A percentile compares a stretch with the other conserved stretches of the same genome.
phyloP scores from a whole-genome alignment of 2,113 vertebrate species.

The Rafetus swinhoei region DNA sequence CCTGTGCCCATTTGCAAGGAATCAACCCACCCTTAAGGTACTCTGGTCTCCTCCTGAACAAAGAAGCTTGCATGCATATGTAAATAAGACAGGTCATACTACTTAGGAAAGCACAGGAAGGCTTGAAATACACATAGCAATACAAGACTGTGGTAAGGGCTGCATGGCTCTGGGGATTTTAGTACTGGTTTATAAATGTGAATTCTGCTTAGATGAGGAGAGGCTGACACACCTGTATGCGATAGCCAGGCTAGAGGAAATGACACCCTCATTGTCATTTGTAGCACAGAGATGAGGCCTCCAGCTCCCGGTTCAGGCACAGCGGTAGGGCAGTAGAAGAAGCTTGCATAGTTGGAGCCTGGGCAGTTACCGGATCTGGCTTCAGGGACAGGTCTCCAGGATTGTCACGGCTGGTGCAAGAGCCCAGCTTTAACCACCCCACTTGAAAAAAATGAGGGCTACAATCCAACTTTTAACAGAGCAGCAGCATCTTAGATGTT shows the following conservation, averaged over 20 bases:
- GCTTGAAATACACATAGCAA: not conserved
- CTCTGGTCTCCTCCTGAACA: not conserved
- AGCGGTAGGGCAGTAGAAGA: not conserved
- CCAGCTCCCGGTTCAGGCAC: not conserved
- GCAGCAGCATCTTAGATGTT: not conserved
- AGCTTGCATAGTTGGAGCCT: accelerated
- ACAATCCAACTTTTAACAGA: not conserved
- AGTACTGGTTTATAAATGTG: not conserved
- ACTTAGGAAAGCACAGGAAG: not conserved
- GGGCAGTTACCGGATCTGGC: not conserved
- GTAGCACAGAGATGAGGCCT: not conserved
- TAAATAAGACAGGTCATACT: not conserved
- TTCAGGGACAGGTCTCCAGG: too few relatives aligned
- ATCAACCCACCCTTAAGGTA: not conserved
- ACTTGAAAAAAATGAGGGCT: not conserved
- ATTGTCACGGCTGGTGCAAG: not conserved
- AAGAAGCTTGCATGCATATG: not conserved
- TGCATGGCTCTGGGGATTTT: not conserved
- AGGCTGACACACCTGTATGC: not conserved
- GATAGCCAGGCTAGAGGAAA: not conserved
- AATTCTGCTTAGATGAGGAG: not conserved
- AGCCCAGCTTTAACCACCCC: not conserved
- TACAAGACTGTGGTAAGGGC: not conserved
- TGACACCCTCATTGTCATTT: not conserved
- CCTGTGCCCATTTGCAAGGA: not conserved